These are phyloP conservation scores for Malurus splendens DNA, from an alignment of 2,797 vertebrate genomes.

Conservation along the genomic window DNA sequence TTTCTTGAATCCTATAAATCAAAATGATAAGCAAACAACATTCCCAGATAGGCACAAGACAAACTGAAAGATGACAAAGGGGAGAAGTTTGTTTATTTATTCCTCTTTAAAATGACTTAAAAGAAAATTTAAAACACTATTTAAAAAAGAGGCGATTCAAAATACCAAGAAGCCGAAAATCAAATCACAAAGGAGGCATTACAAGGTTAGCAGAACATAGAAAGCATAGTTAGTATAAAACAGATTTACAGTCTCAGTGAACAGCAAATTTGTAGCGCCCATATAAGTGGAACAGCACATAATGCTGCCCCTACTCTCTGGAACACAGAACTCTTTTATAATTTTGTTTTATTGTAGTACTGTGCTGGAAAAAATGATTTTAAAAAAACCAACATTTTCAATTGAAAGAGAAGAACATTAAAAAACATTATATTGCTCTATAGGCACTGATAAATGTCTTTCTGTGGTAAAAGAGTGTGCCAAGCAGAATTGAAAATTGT, in stretches of 20 bases:
- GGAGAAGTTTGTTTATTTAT: constrained; percentile 26
- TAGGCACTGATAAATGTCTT: constrained; percentile 41
- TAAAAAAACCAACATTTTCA: constrained; percentile 48
- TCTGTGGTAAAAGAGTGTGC: constrained; percentile 9
- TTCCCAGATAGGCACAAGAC: not conserved
- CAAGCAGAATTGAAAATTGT: constrained; percentile 31
- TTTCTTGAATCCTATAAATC: not conserved
- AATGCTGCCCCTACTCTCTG: constrained; percentile 32
- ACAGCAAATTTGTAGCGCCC: constrained; percentile 10
- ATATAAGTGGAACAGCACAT: constrained; percentile 30
- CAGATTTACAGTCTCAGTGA: constrained; percentile 44
- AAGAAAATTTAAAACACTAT: constrained; percentile 33
- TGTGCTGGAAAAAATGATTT: constrained; percentile 35
- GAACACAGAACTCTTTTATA: constrained; percentile 18
- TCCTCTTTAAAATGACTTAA: constrained; percentile 47
- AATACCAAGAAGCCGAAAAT: constrained; percentile 12
- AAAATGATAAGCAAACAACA: not conserved
- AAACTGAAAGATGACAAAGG: not conserved
- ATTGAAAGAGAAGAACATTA: constrained; percentile 30
- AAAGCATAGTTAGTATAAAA: constrained; percentile 57
- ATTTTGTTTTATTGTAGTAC: not conserved
- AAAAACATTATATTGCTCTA: constrained; percentile 44
- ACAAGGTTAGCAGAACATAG: constrained; percentile 44
- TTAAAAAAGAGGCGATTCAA: not conserved
- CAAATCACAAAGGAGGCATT: constrained; percentile 41